phyloP scores from a whole-genome alignment of 2,888 invertebrate genomes.

The Macrophya annulata region DNA sequence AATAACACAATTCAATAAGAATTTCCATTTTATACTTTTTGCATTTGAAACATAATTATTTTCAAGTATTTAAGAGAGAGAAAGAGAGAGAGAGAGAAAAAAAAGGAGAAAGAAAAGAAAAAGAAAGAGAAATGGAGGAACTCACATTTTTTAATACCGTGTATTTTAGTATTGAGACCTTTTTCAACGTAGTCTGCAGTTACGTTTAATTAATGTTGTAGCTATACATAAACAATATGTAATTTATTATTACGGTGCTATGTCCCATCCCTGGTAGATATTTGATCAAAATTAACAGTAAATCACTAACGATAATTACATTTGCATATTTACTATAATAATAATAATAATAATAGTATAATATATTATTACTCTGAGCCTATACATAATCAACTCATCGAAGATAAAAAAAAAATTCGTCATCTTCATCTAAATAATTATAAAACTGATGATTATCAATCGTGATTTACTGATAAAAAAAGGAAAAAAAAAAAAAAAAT shows the following conservation, averaged over 20 bases:
- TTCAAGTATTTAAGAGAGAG: neutral
- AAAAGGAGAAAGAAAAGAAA: conserved; percentile 19
- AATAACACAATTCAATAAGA: conserved; percentile 9
- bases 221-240: conserved; percentile 47
- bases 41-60: conserved; percentile 46
- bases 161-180: conserved; percentile 61
- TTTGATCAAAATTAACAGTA: conserved; percentile 37
- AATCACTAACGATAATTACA: conserved; percentile 16
- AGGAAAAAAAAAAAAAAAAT: neutral
- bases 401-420: neutral
- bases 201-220: conserved; percentile 56
- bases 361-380: conserved; percentile 3
- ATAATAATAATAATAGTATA: neutral
- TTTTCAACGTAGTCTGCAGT: conserved; percentile 54
- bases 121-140: conserved; percentile 58
- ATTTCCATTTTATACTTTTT: conserved; percentile 55
- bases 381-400: neutral
- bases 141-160: conserved; percentile 61
- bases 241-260: conserved; percentile 61
- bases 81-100: neutral
- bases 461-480: conserved; percentile 44
- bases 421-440: neutral
- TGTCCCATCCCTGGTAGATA: conserved; percentile 57
- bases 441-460: neutral
- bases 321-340: neutral